Evolutionary conservation across 2,888 invertebrate genomes (phyloP).

Genomic region (Zaprionus obscuricornis): DNA sequence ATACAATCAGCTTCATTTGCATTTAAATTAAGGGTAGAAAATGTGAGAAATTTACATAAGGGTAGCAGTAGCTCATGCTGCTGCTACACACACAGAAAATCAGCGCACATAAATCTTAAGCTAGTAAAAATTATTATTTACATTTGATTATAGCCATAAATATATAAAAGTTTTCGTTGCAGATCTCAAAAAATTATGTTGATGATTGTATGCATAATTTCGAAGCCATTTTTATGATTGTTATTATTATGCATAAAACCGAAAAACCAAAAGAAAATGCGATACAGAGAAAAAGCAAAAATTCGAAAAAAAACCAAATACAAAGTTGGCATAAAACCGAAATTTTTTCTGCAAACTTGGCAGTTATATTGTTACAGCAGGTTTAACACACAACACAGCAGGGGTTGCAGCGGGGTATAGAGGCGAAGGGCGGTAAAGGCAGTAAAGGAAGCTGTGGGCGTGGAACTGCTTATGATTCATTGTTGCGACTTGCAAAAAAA

Average conservation of each 20-base stretch:
- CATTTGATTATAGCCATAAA: conserved; percentile 74
- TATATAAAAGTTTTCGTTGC: conserved; percentile 33
- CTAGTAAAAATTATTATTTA: conserved; percentile 67
- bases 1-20: conserved; percentile 69
- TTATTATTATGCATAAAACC: conserved; percentile 68
- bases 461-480: conserved; percentile 59
- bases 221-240: conserved; percentile 64
- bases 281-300: conserved; percentile 29
- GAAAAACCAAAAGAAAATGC: conserved; percentile 10
- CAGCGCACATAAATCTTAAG: conserved; percentile 64
- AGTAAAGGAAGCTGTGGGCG: not conserved
- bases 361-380: conserved; percentile 44
- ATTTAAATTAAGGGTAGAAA: conserved; percentile 59
- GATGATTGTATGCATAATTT: conserved; percentile 69
- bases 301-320: conserved; percentile 7
- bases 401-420: not conserved
- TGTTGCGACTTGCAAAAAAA: conserved; percentile 35
- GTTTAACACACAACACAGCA: too few species aligned
- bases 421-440: not conserved
- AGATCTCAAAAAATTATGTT: conserved; percentile 48
- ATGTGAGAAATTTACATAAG: too few species aligned
- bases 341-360: conserved; percentile 55
- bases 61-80: too few species aligned
- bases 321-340: conserved; percentile 1
- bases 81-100: conserved; percentile 23